phyloP scores from a whole-genome alignment of 2,113 vertebrate genomes.

The Daboia siamensis region DNA sequence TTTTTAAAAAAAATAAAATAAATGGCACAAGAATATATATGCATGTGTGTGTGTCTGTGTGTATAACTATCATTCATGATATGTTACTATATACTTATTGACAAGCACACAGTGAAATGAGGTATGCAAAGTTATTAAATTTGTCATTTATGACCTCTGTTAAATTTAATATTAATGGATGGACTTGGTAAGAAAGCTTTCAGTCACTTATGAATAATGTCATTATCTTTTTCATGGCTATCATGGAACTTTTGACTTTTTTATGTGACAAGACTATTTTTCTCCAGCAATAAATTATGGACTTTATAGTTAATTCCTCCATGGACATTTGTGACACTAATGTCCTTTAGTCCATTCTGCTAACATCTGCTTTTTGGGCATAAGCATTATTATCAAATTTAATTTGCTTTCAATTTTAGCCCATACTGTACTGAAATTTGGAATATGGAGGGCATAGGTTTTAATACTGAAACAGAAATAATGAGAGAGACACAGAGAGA shows the following conservation, averaged over 20 bases:
- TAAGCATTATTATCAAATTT: neutral
- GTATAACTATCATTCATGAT: neutral
- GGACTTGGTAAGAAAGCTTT: neutral
- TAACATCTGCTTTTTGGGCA: neutral
- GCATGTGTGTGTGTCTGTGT: neutral
- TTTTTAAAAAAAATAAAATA: neutral
- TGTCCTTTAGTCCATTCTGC: neutral
- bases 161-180: conserved; percentile 1
- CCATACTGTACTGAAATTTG: neutral
- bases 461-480: neutral
- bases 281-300: neutral
- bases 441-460: neutral
- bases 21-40: neutral
- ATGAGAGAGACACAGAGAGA: too few relatives aligned
- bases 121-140: neutral
- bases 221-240: conserved; percentile 5
- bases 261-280: conserved; percentile 22
- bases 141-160: conserved; percentile 12
- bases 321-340: neutral
- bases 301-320: neutral
- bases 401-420: neutral
- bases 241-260: neutral
- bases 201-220: neutral
- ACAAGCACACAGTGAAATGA: neutral
- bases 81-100: neutral